Percentiles rank a stretch among this genome's conserved stretches.
Evolutionary conservation across 2,797 vertebrate species (phyloP).

Genomic region (Odontamblyopus rebecca): DNA sequence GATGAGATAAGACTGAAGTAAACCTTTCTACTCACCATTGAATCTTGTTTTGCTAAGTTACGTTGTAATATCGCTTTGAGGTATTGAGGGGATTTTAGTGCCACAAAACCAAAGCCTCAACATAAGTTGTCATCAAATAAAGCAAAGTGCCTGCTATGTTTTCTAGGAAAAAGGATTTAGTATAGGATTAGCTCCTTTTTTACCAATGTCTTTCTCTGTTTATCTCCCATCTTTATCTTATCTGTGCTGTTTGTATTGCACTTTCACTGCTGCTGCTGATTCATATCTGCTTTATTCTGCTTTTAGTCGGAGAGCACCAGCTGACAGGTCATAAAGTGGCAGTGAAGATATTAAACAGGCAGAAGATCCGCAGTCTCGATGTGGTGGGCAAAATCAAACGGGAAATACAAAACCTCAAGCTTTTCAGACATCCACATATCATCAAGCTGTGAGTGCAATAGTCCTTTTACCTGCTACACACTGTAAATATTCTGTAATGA

Average conservation of each 20-base stretch:
- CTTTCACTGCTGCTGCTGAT: constrained; percentile 15
- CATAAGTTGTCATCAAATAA: constrained; percentile 6
- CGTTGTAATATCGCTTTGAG: background rate
- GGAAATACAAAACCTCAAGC: constrained; percentile 98
- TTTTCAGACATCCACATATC: constrained; percentile 98
- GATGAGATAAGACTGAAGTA: background rate
- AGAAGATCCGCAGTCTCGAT: constrained; percentile 97
- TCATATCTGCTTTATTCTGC: constrained; percentile 54
- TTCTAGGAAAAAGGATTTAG: constrained; percentile 4
- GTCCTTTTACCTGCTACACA: background rate
- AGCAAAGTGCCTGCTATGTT: background rate
- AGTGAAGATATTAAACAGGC: constrained; percentile 97
- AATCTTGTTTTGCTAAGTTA: background rate
- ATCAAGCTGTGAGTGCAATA: constrained; percentile 94
- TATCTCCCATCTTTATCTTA: background rate
- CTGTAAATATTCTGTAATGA: background rate
- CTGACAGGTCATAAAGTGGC: constrained; percentile 97
- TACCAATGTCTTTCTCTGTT: background rate
- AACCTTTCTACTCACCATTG: background rate
- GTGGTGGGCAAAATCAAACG: constrained; percentile 98
- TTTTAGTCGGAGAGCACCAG: constrained; percentile 94
- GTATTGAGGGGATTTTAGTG: background rate
- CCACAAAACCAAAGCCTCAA: background rate
- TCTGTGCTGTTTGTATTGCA: constrained; percentile 5
- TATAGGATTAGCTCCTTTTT: background rate